Conservation (phyloP, 2,888 invertebrate species). For the Chymomyza amoena region DNA sequence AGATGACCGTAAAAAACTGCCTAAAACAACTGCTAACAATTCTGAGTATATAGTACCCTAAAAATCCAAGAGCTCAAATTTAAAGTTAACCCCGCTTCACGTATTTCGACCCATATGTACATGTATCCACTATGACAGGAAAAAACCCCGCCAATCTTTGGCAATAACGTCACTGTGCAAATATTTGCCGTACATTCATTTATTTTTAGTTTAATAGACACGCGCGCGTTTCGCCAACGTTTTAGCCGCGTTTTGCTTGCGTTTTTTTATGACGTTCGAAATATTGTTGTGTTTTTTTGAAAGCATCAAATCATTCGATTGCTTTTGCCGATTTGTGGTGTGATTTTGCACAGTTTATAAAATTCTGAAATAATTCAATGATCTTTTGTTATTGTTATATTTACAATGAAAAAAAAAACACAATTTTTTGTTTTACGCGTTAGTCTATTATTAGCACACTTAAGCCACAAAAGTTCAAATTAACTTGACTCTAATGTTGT, state of each 20-base stretch:
- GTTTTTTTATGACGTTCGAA: conserved; percentile 5
- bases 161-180: conserved; percentile 33
- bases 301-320: conserved; percentile 35
- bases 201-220: neutral
- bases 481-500: conserved; percentile 31
- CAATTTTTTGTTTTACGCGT: conserved; percentile 18
- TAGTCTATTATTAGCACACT: conserved; percentile 47
- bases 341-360: conserved; percentile 41
- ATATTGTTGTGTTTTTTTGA: conserved; percentile 32
- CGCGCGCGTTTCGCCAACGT: conserved; percentile 34
- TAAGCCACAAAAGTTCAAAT: conserved; percentile 44
- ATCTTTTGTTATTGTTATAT: conserved; percentile 28
- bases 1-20: too few relatives aligned
- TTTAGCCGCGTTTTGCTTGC: conserved; percentile 29
- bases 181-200: conserved; percentile 17
- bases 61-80: too few relatives aligned
- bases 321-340: conserved; percentile 27
- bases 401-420: neutral
- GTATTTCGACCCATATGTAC: neutral
- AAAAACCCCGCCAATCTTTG: conserved; percentile 27
- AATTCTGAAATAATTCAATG: conserved; percentile 42
- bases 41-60: too few relatives aligned
- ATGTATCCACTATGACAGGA: conserved; percentile 26
- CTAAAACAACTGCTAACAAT: too few relatives aligned
- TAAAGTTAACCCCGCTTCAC: too few relatives aligned